phyloP scores from a whole-genome alignment of 2,888 invertebrate species.

The Fragum whitleyi region DNA sequence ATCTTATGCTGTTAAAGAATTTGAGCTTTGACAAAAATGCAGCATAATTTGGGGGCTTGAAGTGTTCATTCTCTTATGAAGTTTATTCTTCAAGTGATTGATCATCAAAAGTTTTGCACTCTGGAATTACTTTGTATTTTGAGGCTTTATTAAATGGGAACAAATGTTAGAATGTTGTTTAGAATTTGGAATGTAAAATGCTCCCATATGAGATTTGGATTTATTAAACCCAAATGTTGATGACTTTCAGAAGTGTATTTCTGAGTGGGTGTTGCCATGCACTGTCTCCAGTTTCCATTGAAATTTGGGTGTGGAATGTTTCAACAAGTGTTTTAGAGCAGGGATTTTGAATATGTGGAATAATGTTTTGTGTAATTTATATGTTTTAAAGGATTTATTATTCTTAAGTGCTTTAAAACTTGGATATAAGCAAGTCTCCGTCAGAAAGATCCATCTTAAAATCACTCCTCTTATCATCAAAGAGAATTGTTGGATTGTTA shows the following conservation, averaged over 20 bases:
- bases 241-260: background rate
- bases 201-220: background rate
- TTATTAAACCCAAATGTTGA: slow-evolving; percentile 21
- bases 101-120: background rate
- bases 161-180: background rate
- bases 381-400: too few relatives aligned
- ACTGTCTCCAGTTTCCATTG: slow-evolving; percentile 20
- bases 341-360: background rate
- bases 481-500: too few relatives aligned
- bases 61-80: too few relatives aligned
- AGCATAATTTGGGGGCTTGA: too few relatives aligned
- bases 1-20: too few relatives aligned
- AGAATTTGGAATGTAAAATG: background rate
- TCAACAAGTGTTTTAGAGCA: slow-evolving; percentile 24
- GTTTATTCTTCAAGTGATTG: background rate
- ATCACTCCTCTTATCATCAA: too few relatives aligned
- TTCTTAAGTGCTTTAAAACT: too few relatives aligned
- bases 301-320: slow-evolving; percentile 7
- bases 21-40: too few relatives aligned
- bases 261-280: slow-evolving; percentile 12
- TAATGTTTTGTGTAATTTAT: background rate
- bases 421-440: too few relatives aligned
- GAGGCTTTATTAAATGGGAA: background rate
- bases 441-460: too few relatives aligned
- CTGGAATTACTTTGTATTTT: background rate